These are phyloP conservation scores for Haliclona indistincta DNA, from an alignment of 37 sponge, comb jelly and placozoan genomes.

Conservation along the genomic window DNA sequence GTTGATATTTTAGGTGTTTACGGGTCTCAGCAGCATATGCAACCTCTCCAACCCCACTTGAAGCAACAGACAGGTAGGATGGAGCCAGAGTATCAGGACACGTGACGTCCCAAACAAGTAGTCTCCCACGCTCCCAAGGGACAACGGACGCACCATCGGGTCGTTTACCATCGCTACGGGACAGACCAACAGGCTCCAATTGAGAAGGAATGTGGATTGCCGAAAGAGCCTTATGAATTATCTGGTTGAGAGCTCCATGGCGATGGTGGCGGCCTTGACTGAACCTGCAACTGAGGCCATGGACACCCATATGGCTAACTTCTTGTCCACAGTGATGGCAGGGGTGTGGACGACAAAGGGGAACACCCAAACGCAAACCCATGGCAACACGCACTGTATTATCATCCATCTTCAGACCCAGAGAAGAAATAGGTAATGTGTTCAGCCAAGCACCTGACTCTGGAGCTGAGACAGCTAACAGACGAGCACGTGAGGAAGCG, in stretches of 20 bases:
- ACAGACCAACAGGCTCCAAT: conserved; percentile 32
- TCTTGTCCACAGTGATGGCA: conserved; percentile 39
- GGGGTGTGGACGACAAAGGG: conserved; percentile 34
- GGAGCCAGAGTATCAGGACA: too few relatives aligned
- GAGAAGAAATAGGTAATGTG: conserved; percentile 23
- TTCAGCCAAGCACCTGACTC: conserved; percentile 28
- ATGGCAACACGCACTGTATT: conserved; percentile 31
- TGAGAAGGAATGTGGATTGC: conserved; percentile 31
- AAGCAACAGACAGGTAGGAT: too few relatives aligned
- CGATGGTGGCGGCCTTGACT: conserved; percentile 27
- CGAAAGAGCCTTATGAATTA: conserved; percentile 34
- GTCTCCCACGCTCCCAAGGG: conserved; percentile 29
- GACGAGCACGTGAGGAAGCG: not conserved
- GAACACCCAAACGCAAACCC: conserved; percentile 36
- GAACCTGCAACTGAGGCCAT: conserved; percentile 39
- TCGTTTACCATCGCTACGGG: conserved; percentile 28
- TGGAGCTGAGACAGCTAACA: conserved; percentile 16
- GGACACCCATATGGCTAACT: conserved; percentile 19
- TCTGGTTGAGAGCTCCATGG: conserved; percentile 33
- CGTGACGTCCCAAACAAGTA: conserved; percentile 31
- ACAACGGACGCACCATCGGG: conserved; percentile 18
- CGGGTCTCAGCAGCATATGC: too few relatives aligned
- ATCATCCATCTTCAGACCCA: conserved; percentile 18
- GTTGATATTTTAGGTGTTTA: too few relatives aligned
- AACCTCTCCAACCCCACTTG: too few relatives aligned